Evolutionary conservation across 2,113 vertebrate species (phyloP), one percentile per base, ranked within the genome.

Genomic region (Solea senegalensis): DNA sequence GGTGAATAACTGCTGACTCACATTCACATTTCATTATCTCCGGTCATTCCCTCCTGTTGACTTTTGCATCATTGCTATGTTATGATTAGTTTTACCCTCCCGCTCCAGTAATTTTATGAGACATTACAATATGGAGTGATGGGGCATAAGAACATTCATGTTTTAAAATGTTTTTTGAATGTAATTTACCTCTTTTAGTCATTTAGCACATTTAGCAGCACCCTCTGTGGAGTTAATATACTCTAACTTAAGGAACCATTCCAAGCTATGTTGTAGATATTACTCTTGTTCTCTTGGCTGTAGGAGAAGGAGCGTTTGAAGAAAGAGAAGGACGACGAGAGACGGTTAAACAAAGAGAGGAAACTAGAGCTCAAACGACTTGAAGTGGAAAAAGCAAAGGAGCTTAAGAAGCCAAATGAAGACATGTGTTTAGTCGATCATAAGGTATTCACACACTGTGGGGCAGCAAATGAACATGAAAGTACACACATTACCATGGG

Each of bases 371-470:
- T 97, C 55, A 91, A 95, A 52, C 93, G 95, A 76, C 68, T 97
- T 86, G 96, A 98, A 83, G 88, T 98, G 83, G 95, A 97, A 90
- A 97, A 97, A 86, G 97, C 95, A 48, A 98, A 96, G 77, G 97
- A 98, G 82, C 90, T 99, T 41, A 98, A 96, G 93, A 97, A 97
- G 78, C 96, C 96, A 63, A 98, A 95, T 28, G 97, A 99, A 93
- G 97, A 99, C 90, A 95, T 98, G 96, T 97, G 96, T 85, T 95
- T 98, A 91, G 91, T 93, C 71, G 97, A 99, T 91, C 97, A 97
- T 76, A 96, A 97, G 95, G 97, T 99, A 95, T 88, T 83, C 14
- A 73, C 63, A 39, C 52, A 58, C 45, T 75, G 48, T 52, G 28
- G 56, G 53, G 39, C 62, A 77, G 69, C 57, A 72, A 27, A 70